Evolutionary conservation across 2,888 invertebrate species (phyloP).

Genomic region (Lasius fuliginosus): DNA sequence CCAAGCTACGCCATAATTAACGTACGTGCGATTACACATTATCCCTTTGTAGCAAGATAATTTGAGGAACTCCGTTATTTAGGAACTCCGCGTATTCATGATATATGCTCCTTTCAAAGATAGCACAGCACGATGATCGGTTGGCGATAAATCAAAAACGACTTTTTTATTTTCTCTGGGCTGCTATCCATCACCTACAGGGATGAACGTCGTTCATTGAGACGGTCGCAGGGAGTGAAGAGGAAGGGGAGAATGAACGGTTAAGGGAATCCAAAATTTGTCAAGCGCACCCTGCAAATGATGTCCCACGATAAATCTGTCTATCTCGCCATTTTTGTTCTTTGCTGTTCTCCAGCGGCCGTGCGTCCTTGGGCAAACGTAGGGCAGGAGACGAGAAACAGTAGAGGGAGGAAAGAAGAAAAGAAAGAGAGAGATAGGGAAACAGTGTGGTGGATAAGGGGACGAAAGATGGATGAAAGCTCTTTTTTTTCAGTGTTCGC

Average conservation of each 20-base stretch:
- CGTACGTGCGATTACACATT: conserved; percentile 32
- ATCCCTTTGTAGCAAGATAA: conserved; percentile 53
- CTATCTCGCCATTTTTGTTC: conserved; percentile 23
- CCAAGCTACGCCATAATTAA: conserved; percentile 34
- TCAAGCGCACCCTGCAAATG: conserved; percentile 43
- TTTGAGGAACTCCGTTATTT: conserved; percentile 38
- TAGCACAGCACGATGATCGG: conserved; percentile 38
- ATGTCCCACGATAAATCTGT: conserved; percentile 48
- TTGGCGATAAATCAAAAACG: conserved; percentile 71
- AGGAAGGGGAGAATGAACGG: conserved; percentile 27
- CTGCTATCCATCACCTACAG: conserved; percentile 67
- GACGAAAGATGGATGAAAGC: conserved; percentile 60
- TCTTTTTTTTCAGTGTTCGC: conserved; percentile 61
- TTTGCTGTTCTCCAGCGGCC: conserved; percentile 8
- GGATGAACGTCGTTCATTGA: conserved; percentile 38
- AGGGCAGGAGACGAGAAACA: not conserved
- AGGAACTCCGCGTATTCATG: not conserved
- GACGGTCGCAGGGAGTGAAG: not conserved
- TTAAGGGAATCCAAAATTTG: conserved; percentile 51
- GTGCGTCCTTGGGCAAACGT: conserved; percentile 26
- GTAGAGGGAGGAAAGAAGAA: not conserved
- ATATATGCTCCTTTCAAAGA: conserved; percentile 30
- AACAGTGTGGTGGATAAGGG: conserved; percentile 36
- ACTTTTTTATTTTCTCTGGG: conserved; percentile 70
- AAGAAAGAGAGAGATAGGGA: conserved; percentile 1